Evolutionary conservation across 2,113 vertebrate species (phyloP).

Genomic region (Etia nguti): DNA sequence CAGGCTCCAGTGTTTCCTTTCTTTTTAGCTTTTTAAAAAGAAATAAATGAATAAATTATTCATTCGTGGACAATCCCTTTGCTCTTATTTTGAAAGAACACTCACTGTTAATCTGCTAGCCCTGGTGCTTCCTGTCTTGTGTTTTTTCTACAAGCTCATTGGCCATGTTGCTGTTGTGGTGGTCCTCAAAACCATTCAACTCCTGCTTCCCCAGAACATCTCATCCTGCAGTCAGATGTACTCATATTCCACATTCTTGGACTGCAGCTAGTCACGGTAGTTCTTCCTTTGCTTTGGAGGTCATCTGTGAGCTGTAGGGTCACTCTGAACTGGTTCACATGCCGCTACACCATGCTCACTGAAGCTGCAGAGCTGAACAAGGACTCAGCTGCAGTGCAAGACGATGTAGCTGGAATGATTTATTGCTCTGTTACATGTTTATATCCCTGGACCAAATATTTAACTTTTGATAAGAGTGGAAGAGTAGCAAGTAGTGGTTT

Average conservation of each 20-base stretch:
- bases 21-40: neutral
- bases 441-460: neutral
- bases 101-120: neutral
- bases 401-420: neutral
- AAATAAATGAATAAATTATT: neutral
- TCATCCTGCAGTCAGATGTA: neutral
- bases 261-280: neutral
- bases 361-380: neutral
- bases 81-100: neutral
- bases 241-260: neutral
- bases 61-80: too few species aligned
- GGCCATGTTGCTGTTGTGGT: neutral
- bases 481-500: neutral
- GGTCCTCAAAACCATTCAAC: neutral
- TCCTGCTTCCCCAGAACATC: neutral
- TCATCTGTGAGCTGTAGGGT: neutral
- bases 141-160: neutral
- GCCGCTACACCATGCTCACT: neutral
- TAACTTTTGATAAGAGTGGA: neutral
- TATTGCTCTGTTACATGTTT: neutral
- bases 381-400: neutral
- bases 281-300: neutral
- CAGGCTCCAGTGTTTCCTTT: neutral
- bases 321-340: neutral
- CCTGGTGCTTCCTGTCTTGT: neutral